Evolutionary conservation across 2,888 invertebrate genomes (phyloP), one percentile per base, ranked within the genome.

Genomic region (Apamea monoglypha): DNA sequence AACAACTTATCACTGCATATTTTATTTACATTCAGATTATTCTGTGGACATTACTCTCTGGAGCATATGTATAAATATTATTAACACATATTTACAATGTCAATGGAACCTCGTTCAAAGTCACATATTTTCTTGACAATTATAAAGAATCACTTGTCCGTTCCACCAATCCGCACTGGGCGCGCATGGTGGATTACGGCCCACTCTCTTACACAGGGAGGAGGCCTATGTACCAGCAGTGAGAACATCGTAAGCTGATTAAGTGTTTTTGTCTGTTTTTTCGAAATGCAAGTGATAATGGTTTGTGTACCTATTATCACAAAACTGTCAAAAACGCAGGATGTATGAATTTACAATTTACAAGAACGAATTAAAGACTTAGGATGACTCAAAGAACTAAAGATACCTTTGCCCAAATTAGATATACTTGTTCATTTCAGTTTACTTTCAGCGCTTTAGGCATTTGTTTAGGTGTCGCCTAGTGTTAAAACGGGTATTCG

Each of bases 41-140:
- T 72, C 56, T 78, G 68, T 71, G 74, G n/a, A 72, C 61, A 76
- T 50, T 44, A 76, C 61, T 64, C 40, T 66, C 71, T 81, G 59
- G 76, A 75, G 78, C 71, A 78, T 71, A 64, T 79, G 76, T 71
- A 69, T 78, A 78, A 79, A 83, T 81, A 83, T 81, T 82, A 76
- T 76, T 64, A 74, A 47, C 80, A 80, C 67, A 82, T 83, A 69
- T 83, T 86, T 81, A 82, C 80, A 84, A 88, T 85, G 84, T 87
- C 82, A 86, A 82, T 86, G 76, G 25, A 87, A 84, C 75, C 53
- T 36, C 47, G 29, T 88, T 81, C 76, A 88, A 89, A 78, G 85
- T 83, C 84, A 84, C 59, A 70, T 79, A 80, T 8, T 80, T 66
- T 75, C 77, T 76, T 66, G 59, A 74, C 16, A 61, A 71, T 50